A percentile compares a stretch with the other conserved stretches of the same genome.
Evolutionary conservation across 2,113 vertebrate species (phyloP).

Genomic region (Poecilia latipinna): DNA sequence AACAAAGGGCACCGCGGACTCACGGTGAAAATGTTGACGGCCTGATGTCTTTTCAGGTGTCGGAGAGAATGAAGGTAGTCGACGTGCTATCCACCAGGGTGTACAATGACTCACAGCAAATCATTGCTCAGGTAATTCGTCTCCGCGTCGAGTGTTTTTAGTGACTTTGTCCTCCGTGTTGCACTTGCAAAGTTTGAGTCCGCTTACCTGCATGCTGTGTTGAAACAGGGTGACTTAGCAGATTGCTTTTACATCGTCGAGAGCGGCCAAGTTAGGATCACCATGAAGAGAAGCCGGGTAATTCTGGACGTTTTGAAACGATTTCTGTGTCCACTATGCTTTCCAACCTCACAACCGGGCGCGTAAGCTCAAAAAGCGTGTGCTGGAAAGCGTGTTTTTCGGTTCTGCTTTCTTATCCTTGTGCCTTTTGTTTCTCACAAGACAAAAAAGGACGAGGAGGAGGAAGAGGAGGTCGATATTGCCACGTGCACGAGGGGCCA

Average conservation of each 20-base stretch:
- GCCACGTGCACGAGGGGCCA: constrained; percentile 93
- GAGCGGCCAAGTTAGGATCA: constrained; percentile 97
- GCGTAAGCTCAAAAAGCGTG: too few relatives aligned
- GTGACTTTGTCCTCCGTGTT: not conserved
- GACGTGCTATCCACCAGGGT: constrained; percentile 94
- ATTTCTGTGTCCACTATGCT: not conserved
- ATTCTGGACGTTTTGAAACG: constrained; percentile 21
- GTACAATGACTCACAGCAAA: constrained; percentile 92
- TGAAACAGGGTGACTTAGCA: constrained; percentile 90
- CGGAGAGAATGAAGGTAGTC: constrained; percentile 98
- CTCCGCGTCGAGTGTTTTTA: not conserved
- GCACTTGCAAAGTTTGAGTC: not conserved
- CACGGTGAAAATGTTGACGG: not conserved
- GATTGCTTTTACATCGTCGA: constrained; percentile 98
- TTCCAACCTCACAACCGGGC: not conserved
- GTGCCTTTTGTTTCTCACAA: constrained; percentile 37
- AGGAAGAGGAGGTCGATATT: constrained; percentile 90
- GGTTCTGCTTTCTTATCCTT: not conserved
- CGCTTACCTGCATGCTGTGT: constrained; percentile 14
- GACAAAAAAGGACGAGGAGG: constrained; percentile 81
- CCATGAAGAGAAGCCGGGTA: constrained; percentile 96
- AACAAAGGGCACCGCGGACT: not conserved
- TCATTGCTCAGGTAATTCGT: constrained; percentile 93
- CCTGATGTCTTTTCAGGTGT: constrained; percentile 80
- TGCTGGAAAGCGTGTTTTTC: not conserved